These are phyloP conservation scores for Vandiemenella viatica DNA, from an alignment of 2,888 invertebrate genomes.

Conservation along the genomic window DNA sequence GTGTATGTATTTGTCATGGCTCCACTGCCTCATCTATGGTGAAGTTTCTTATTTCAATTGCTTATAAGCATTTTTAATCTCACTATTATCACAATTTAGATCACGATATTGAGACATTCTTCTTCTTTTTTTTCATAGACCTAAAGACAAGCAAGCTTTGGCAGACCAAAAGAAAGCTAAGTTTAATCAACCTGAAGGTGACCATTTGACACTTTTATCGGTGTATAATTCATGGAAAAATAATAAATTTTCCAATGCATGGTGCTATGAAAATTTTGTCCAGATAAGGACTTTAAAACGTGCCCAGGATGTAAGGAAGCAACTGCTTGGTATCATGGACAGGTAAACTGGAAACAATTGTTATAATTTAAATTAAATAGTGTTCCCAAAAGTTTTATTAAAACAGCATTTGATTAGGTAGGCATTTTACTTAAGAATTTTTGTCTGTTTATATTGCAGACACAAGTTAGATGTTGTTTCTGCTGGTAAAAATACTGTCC, in stretches of 20 bases:
- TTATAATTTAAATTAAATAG: background rate
- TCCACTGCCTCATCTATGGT: too few species aligned
- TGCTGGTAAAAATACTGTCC: slow-evolving; percentile 86
- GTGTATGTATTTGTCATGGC: too few species aligned
- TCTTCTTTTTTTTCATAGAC: too few species aligned
- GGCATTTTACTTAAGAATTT: background rate
- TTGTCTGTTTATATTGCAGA: slow-evolving; percentile 29
- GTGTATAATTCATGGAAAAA: slow-evolving; percentile 99
- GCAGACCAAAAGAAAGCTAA: slow-evolving; percentile 99
- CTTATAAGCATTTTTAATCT: too few species aligned
- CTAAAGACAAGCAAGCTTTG: slow-evolving; percentile 87
- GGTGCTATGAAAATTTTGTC: slow-evolving; percentile 99
- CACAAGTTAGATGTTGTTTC: slow-evolving; percentile 94
- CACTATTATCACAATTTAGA: too few species aligned
- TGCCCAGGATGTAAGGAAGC: slow-evolving; percentile 95
- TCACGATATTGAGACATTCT: too few species aligned
- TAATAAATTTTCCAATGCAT: slow-evolving; percentile 96
- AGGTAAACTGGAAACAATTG: slow-evolving; percentile 35
- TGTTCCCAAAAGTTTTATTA: background rate
- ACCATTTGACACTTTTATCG: slow-evolving; percentile 91
- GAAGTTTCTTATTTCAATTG: too few species aligned
- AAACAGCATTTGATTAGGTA: background rate
- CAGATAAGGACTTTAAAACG: slow-evolving; percentile 92
- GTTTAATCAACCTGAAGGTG: slow-evolving; percentile 97
- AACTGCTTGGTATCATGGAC: slow-evolving; percentile 94